Evolutionary conservation across 2,113 vertebrate species (phyloP).

Genomic region (Myotis brandtii): DNA sequence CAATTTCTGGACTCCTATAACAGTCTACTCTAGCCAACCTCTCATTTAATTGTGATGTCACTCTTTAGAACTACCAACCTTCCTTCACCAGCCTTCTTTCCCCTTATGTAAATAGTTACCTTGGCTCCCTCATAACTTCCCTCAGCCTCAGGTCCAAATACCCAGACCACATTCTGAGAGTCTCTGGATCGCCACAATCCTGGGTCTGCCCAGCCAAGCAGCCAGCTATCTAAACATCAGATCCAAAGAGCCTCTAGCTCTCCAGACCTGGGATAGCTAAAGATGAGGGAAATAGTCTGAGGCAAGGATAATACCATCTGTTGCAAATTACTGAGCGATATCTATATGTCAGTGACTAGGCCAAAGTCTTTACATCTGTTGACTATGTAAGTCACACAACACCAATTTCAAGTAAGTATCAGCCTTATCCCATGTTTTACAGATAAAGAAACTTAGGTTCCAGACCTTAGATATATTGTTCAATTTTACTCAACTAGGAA

Average conservation of each 20-base stretch:
- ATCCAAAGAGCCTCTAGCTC: not conserved
- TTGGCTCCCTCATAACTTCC: not conserved
- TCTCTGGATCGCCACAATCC: not conserved
- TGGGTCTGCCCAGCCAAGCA: not conserved
- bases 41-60: not conserved
- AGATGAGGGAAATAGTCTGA: not conserved
- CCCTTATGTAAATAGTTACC: not conserved
- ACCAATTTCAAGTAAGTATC: not conserved
- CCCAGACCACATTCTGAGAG: not conserved
- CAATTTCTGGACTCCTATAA: not conserved
- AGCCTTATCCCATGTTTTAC: not conserved
- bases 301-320: not conserved
- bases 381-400: not conserved
- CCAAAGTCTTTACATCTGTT: not conserved
- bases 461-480: not conserved
- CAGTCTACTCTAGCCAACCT: not conserved
- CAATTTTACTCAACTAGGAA: not conserved
- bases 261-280: not conserved
- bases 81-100: not conserved
- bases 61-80: not conserved
- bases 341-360: not conserved
- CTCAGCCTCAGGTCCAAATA: not conserved
- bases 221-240: not conserved
- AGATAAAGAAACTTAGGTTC: not conserved
- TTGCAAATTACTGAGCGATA: not conserved